A percentile compares a stretch with the other conserved stretches of the same genome.
Conservation (phyloP, 2,113 vertebrate species). For the Ardeotis arabs region DNA sequence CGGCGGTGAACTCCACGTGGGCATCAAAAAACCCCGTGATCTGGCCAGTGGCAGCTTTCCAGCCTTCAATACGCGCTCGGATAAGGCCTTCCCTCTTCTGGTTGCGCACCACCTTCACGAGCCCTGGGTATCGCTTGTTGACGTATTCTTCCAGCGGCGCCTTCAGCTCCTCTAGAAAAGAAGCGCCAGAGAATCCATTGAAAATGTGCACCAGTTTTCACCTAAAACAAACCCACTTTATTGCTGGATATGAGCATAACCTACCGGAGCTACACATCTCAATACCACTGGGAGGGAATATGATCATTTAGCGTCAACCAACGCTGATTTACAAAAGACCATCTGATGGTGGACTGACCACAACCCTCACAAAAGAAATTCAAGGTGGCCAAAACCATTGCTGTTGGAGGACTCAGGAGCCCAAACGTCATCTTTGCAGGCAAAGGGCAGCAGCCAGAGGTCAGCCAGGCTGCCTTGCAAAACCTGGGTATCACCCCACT, state of each 20-base stretch:
- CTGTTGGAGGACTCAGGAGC: background rate
- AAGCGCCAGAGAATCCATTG: background rate
- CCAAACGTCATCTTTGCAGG: background rate
- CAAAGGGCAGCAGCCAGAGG: background rate
- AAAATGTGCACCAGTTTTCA: background rate
- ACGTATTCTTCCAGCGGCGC: slow-evolving; percentile 92
- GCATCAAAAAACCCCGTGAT: slow-evolving; percentile 96
- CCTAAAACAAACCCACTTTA: background rate
- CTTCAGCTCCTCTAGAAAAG: slow-evolving; percentile 90
- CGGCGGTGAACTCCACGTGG: slow-evolving; percentile 95
- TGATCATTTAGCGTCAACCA: fast-evolving
- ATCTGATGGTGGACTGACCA: background rate
- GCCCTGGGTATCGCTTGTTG: slow-evolving; percentile 92
- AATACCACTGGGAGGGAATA: background rate
- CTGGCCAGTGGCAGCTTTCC: slow-evolving; percentile 92
- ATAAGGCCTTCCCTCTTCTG: slow-evolving; percentile 95
- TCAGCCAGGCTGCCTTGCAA: background rate
- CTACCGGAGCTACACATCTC: fast-evolving
- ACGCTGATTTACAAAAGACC: fast-evolving
- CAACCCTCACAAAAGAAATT: background rate
- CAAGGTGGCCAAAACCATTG: background rate
- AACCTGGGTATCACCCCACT: background rate
- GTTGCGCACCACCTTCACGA: slow-evolving; percentile 96
- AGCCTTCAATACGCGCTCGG: slow-evolving; percentile 93
- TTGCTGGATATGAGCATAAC: fast-evolving